Conservation (phyloP, 2,888 invertebrate genomes). For the Nudaria mundana region DNA sequence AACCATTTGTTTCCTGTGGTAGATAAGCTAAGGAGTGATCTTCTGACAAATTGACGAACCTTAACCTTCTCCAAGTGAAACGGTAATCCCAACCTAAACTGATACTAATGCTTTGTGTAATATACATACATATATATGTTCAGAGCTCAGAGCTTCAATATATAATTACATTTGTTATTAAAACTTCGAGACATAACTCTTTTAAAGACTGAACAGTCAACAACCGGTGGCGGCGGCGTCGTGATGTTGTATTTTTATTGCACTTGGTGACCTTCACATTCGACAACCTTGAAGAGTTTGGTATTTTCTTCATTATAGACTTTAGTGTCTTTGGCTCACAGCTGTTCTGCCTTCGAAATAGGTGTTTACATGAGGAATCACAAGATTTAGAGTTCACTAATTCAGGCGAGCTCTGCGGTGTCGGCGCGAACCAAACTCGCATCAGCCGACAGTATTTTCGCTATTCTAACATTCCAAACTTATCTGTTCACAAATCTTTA, state of each 20-base stretch:
- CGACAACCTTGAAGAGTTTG: constrained; percentile 20
- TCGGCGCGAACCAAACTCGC: constrained; percentile 67
- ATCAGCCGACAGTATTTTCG: constrained; percentile 36
- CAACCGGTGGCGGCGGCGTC: constrained; percentile 68
- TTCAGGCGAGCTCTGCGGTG: constrained; percentile 55
- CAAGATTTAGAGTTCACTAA: constrained; percentile 27
- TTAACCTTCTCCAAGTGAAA: no score
- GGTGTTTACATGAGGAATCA: constrained; percentile 31
- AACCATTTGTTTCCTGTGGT: no score
- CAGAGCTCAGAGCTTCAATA: no score
- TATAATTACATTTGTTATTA: constrained; percentile 78
- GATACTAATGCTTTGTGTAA: no score
- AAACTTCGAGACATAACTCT: constrained; percentile 78
- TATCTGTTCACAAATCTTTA: constrained; percentile 18
- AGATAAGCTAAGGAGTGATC: no score
- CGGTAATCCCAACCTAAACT: no score
- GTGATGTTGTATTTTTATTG: constrained; percentile 32
- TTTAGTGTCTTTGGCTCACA: constrained; percentile 16
- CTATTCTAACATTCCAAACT: constrained; percentile 14
- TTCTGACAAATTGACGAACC: no score
- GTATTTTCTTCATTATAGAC: constrained; percentile 27
- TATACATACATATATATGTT: no score
- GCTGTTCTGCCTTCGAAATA: constrained; percentile 38
- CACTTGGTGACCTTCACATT: constrained; percentile 33
- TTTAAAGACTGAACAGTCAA: constrained; percentile 67